Evolutionary conservation across 1,140 invertebrate genomes (phyloP).

Genomic region (Metaphire vulgaris): DNA sequence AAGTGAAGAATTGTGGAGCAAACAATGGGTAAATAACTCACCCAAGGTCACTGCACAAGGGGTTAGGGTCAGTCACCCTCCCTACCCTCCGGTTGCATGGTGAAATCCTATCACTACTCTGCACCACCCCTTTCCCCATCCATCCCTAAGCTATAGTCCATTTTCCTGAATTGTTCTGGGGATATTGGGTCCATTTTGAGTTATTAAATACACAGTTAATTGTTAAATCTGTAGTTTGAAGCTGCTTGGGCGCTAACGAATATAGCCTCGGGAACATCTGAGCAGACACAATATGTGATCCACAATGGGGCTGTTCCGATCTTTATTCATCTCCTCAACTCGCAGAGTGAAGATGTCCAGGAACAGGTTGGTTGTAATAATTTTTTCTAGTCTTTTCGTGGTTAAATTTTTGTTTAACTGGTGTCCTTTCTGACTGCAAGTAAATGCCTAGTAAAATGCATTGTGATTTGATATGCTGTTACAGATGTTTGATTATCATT

Average conservation of each 20-base stretch:
- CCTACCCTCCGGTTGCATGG: no score
- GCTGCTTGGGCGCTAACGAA: constrained; percentile 56
- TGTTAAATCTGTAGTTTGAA: constrained; percentile 55
- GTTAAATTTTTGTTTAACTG: no score
- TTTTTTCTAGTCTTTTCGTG: no score
- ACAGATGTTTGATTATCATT: no score
- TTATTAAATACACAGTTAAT: background rate
- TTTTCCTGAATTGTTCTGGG: background rate
- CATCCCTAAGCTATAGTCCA: background rate
- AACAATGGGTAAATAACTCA: no score
- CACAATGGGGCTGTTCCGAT: constrained; percentile 48
- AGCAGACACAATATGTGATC: constrained; percentile 52
- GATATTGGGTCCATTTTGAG: background rate
- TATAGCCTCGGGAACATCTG: constrained; percentile 54
- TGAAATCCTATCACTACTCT: no score
- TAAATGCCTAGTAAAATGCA: no score
- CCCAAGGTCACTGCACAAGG: no score
- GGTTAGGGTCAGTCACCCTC: no score
- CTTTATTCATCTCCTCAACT: constrained; percentile 46
- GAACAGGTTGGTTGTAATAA: constrained; percentile 56
- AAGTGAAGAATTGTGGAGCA: no score
- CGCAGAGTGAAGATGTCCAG: constrained; percentile 72
- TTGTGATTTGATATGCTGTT: no score
- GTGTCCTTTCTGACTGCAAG: no score
- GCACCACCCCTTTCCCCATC: background rate